Evolutionary conservation across 2,888 invertebrate species (phyloP).

Genomic region (Eristalis arbustorum): DNA sequence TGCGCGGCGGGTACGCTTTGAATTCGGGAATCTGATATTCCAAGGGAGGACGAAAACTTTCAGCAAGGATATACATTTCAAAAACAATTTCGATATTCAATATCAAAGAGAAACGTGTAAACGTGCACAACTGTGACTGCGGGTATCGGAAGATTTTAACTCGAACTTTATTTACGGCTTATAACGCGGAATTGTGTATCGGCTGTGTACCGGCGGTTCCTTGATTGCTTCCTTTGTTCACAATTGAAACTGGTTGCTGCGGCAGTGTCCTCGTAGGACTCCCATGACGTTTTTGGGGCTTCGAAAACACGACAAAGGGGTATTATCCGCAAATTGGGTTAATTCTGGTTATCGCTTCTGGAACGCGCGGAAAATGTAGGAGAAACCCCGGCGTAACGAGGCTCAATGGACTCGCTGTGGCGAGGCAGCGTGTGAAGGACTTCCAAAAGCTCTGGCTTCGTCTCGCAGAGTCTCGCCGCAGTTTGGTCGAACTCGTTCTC

Average conservation of each 20-base stretch:
- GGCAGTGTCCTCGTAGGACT: neutral
- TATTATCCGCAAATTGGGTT: too few relatives aligned
- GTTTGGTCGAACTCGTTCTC: too few relatives aligned
- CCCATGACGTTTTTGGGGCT: neutral
- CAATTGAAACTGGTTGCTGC: neutral
- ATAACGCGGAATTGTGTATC: neutral
- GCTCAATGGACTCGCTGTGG: too few relatives aligned
- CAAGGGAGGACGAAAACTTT: neutral
- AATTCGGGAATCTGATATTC: neutral
- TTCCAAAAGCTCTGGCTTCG: too few relatives aligned
- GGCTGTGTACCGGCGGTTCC: too few relatives aligned
- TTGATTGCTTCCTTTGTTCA: neutral
- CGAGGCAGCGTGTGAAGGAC: too few relatives aligned
- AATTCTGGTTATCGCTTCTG: too few relatives aligned
- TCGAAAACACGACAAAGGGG: neutral
- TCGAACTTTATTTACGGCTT: neutral
- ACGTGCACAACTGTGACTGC: neutral
- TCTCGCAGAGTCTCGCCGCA: too few relatives aligned
- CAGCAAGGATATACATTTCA: neutral
- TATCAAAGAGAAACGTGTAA: neutral
- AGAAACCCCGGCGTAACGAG: too few relatives aligned
- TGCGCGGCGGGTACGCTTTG: neutral
- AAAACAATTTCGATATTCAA: neutral
- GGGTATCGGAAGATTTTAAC: neutral
- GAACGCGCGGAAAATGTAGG: too few relatives aligned